These are phyloP conservation scores for Dinoponera quadriceps DNA, from an alignment of 1,140 invertebrate genomes.

Conservation along the genomic window DNA sequence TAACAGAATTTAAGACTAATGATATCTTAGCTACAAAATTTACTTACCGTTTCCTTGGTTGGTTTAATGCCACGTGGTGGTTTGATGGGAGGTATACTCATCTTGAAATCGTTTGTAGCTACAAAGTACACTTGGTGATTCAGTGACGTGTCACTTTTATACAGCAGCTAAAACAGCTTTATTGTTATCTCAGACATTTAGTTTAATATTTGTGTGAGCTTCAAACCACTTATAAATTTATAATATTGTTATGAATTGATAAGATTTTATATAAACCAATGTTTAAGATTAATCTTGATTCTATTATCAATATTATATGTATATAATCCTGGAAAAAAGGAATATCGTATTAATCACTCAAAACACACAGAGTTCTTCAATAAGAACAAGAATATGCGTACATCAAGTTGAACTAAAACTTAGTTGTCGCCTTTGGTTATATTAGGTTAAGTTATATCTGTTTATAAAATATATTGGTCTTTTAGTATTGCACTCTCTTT, in stretches of 20 bases:
- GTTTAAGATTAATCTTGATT: no score
- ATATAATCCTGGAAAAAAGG: no score
- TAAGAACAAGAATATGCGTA: no score
- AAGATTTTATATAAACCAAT: no score
- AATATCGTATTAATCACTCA: no score
- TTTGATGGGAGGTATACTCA: constrained; percentile 89
- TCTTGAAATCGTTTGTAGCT: constrained; percentile 1
- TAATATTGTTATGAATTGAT: background rate
- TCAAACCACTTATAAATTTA: constrained; percentile 40
- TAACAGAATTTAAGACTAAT: background rate
- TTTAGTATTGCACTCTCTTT: no score
- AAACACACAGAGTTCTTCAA: no score
- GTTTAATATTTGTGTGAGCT: background rate
- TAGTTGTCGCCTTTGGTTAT: no score
- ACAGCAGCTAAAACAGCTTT: background rate
- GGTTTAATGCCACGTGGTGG: constrained; percentile 93
- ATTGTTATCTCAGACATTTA: background rate
- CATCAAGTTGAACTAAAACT: no score
- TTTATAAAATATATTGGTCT: no score
- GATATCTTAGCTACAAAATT: constrained; percentile 41
- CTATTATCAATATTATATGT: no score
- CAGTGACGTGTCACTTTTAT: background rate
- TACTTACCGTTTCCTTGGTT: constrained; percentile 92
- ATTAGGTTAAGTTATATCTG: no score
- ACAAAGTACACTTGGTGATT: background rate